phyloP scores from a whole-genome alignment of 2,888 invertebrate genomes.

The Chrysopilus asiliformis region DNA sequence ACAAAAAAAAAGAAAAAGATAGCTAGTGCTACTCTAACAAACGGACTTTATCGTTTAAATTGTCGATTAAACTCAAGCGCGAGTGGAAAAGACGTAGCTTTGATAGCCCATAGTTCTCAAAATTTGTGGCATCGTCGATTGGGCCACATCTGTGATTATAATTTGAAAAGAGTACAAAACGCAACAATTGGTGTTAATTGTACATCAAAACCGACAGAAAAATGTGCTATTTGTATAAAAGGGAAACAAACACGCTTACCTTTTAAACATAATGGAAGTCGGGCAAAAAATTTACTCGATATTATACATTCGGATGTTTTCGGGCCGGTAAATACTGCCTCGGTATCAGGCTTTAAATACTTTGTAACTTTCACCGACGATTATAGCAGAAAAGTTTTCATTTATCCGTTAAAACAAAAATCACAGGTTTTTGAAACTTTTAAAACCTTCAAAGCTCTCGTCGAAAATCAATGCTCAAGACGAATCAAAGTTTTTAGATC shows the following conservation, averaged over 20 bases:
- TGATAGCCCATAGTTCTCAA: constrained; percentile 5
- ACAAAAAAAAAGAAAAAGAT: no score
- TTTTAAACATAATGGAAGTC: constrained; percentile 14
- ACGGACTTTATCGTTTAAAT: constrained; percentile 13
- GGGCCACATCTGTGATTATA: constrained; percentile 16
- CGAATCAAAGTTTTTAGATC: constrained; percentile 15
- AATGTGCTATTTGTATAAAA: constrained; percentile 17
- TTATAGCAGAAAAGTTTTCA: constrained; percentile 14
- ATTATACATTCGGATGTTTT: constrained; percentile 27
- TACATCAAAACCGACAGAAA: constrained; percentile 8
- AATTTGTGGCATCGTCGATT: constrained; percentile 18
- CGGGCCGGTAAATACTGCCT: constrained; percentile 25
- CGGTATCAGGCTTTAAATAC: constrained; percentile 24
- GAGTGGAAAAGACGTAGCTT: constrained; percentile 1
- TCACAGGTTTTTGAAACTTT: no score
- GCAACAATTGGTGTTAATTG: constrained; percentile 9
- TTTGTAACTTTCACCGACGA: constrained; percentile 29
- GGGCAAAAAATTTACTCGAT: constrained; percentile 19
- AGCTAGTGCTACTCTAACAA: no score
- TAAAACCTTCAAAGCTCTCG: constrained; percentile 13
- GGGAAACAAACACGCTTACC: constrained; percentile 18
- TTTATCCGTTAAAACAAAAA: no score
- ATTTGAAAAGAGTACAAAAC: constrained; percentile 9
- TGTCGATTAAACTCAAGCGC: constrained; percentile 6
- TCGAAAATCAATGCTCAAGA: constrained; percentile 15